Evolutionary conservation across 2,113 vertebrate genomes (phyloP).

Genomic region (Ptychochromis oligacanthus): DNA sequence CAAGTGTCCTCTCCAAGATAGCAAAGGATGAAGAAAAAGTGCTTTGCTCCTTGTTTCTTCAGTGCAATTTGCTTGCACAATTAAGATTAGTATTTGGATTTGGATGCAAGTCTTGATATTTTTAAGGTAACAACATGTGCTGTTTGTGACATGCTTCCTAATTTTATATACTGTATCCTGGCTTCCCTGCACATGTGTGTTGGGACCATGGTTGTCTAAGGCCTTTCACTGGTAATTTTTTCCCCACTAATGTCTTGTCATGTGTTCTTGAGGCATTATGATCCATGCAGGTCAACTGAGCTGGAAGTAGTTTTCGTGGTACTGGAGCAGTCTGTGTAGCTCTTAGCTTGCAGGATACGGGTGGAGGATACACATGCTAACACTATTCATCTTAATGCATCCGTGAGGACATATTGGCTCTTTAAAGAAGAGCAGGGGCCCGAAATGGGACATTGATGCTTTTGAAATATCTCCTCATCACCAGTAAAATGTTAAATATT

Average conservation of each 20-base stretch:
- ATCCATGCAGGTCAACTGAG: conserved; percentile 11
- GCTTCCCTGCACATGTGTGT: neutral
- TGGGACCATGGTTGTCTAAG: conserved; percentile 1
- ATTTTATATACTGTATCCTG: neutral
- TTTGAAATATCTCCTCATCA: neutral
- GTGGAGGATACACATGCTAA: neutral
- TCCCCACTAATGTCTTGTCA: neutral
- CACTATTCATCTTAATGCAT: neutral
- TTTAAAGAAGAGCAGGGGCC: no score
- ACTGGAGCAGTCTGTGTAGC: neutral
- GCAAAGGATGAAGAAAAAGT: neutral
- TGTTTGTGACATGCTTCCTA: neutral
- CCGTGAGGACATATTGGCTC: neutral
- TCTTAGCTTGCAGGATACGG: neutral
- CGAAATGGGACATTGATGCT: no score
- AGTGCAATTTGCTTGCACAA: neutral
- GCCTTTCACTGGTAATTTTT: neutral
- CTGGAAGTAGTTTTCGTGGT: neutral
- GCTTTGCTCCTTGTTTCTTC: neutral
- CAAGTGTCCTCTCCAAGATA: neutral
- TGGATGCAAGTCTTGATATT: neutral
- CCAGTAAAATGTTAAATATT: neutral
- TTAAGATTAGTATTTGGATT: neutral
- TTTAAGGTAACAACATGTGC: neutral
- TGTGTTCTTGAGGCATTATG: conserved; percentile 6